Percentiles rank a stretch among this genome's conserved stretches.
Evolutionary conservation across 2,888 invertebrate genomes (phyloP).

Genomic region (Drosophila borborema): DNA sequence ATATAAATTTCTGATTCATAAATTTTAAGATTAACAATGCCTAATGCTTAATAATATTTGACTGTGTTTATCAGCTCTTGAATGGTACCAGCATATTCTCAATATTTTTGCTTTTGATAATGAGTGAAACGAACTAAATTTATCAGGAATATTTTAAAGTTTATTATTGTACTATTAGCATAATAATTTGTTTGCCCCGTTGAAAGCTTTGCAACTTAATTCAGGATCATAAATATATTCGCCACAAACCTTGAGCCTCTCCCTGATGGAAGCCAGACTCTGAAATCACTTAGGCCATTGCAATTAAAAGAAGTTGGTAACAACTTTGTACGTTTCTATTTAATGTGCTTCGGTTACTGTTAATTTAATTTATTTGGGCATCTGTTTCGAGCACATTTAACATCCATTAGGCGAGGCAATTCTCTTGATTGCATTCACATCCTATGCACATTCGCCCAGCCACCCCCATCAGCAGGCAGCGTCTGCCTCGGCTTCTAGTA

Average conservation of each 20-base stretch:
- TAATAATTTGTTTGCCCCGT: background rate
- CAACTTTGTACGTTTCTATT: conserved; percentile 15
- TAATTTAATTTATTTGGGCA: conserved; percentile 82
- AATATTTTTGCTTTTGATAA: background rate
- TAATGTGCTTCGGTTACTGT: conserved; percentile 25
- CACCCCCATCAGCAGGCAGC: background rate
- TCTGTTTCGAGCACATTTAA: conserved; percentile 83
- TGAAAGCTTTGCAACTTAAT: background rate
- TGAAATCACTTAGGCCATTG: background rate
- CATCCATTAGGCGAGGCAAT: conserved; percentile 82
- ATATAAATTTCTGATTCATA: background rate
- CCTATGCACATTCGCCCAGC: conserved; percentile 30
- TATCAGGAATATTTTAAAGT: background rate
- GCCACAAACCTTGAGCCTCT: background rate
- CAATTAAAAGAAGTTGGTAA: conserved; percentile 2
- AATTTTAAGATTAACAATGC: background rate
- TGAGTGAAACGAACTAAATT: background rate
- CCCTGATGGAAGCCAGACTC: background rate
- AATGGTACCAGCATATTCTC: background rate
- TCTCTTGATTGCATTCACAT: conserved; percentile 79
- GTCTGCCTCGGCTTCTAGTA: conserved; percentile 16
- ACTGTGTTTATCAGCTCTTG: background rate
- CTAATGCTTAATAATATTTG: no score
- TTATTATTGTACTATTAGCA: background rate
- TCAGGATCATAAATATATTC: background rate